phyloP scores from a whole-genome alignment of 2,888 invertebrate genomes.

The Trichacis sp. region DNA sequence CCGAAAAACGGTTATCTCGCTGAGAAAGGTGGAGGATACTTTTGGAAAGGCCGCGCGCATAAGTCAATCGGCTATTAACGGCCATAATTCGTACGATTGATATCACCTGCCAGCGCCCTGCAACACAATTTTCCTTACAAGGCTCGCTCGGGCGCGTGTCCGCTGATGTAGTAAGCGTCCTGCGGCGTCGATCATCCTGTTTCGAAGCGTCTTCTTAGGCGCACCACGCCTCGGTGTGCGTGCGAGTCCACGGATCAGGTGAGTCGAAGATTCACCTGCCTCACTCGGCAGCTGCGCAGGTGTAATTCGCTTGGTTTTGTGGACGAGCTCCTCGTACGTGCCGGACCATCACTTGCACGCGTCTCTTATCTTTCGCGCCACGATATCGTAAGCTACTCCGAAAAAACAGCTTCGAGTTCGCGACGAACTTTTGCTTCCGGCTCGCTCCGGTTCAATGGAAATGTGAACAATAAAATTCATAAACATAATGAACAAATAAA shows the following conservation, averaged over 20 bases:
- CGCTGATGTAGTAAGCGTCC: slow-evolving; percentile 35
- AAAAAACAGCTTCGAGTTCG: too few relatives aligned
- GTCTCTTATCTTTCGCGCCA: slow-evolving; percentile 23
- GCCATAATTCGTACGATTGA: slow-evolving; percentile 62
- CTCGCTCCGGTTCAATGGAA: too few relatives aligned
- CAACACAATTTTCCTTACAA: slow-evolving; percentile 43
- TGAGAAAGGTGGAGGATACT: slow-evolving; percentile 13
- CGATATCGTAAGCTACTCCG: slow-evolving; percentile 12
- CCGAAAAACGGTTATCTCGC: too few relatives aligned
- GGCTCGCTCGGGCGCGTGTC: slow-evolving; percentile 28
- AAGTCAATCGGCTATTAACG: slow-evolving; percentile 50
- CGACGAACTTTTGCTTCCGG: too few relatives aligned
- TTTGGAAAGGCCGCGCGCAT: slow-evolving; percentile 26
- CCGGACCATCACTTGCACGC: slow-evolving; percentile 17
- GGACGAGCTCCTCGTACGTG: slow-evolving; percentile 47
- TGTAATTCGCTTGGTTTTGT: slow-evolving; percentile 57
- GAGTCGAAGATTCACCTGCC: slow-evolving; percentile 66
- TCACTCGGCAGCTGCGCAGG: slow-evolving; percentile 64
- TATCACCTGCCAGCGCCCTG: slow-evolving; percentile 63
- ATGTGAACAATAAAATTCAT: too few relatives aligned
- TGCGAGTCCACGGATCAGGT: slow-evolving; percentile 57
- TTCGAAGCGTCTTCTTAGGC: slow-evolving; percentile 13
- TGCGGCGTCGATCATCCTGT: slow-evolving; percentile 42
- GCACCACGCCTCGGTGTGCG: slow-evolving; percentile 27
- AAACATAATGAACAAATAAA: too few relatives aligned